Percentiles rank a stretch among this genome's conserved stretches.
These are phyloP conservation scores for Orius insidiosus DNA, from an alignment of 1,140 invertebrate species.

Conservation along the genomic window DNA sequence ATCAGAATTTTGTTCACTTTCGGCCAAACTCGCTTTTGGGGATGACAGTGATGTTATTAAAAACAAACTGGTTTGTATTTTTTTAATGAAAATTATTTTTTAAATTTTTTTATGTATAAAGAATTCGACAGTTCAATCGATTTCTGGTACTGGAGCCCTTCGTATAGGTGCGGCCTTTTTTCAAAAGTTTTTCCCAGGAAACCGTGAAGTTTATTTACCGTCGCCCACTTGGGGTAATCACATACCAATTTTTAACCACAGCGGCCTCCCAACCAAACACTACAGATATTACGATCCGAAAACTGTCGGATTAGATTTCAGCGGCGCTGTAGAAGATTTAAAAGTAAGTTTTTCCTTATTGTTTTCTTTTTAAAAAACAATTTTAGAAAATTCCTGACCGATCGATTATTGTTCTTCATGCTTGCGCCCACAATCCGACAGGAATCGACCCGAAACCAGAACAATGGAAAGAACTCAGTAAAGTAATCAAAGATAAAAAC, in stretches of 20 bases:
- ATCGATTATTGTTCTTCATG: conserved; percentile 86
- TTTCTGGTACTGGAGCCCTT: conserved; percentile 96
- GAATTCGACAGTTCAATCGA: conserved; percentile 67
- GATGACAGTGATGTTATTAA: conserved; percentile 54
- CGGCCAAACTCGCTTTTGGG: conserved; percentile 79
- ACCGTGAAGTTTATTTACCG: conserved; percentile 81
- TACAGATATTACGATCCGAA: conserved; percentile 94
- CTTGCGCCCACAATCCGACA: conserved; percentile 98
- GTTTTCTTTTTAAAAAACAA: conserved; percentile 14
- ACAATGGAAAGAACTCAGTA: conserved; percentile 74
- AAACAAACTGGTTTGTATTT: conserved; percentile 47
- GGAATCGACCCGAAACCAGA: conserved; percentile 87
- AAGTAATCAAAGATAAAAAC: conserved; percentile 65
- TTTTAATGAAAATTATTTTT: background rate
- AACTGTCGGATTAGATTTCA: conserved; percentile 89
- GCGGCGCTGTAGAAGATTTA: conserved; percentile 81
- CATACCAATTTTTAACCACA: conserved; percentile 80
- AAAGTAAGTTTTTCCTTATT: conserved; percentile 41
- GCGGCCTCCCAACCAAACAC: conserved; percentile 68
- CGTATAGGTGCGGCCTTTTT: conserved; percentile 82
- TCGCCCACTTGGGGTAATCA: conserved; percentile 98
- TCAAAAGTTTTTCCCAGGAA: conserved; percentile 63
- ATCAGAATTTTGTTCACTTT: conserved; percentile 58
- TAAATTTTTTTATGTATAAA: conserved; percentile 28
- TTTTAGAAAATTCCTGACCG: conserved; percentile 82